These are phyloP conservation scores for Orius laevigatus DNA, from an alignment of 1,140 invertebrate species.

Conservation along the genomic window DNA sequence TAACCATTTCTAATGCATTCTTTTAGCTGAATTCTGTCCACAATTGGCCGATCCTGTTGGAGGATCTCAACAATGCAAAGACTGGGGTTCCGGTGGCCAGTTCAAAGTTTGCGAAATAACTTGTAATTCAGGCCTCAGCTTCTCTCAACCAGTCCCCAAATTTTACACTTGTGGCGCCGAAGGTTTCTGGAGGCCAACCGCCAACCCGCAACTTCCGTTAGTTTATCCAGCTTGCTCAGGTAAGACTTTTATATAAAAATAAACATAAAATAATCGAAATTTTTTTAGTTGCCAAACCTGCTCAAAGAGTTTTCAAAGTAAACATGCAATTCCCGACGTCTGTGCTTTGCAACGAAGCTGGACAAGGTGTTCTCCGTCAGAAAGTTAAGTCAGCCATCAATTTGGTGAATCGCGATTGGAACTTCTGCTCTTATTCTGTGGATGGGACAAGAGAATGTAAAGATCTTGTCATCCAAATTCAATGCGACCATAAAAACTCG, in stretches of 20 bases:
- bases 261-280: neutral
- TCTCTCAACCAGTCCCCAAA: slow-evolving; percentile 77
- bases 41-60: slow-evolving; percentile 71
- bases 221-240: slow-evolving; percentile 81
- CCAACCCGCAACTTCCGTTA: slow-evolving; percentile 55
- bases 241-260: slow-evolving; percentile 32
- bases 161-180: slow-evolving; percentile 94
- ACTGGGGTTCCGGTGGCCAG: slow-evolving; percentile 90
- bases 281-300: slow-evolving; percentile 52
- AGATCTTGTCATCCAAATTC: slow-evolving; percentile 73
- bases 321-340: slow-evolving; percentile 86
- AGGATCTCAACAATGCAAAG: slow-evolving; percentile 77
- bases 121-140: slow-evolving; percentile 70
- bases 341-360: slow-evolving; percentile 84
- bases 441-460: slow-evolving; percentile 66
- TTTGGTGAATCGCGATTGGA: slow-evolving; percentile 80
- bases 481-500: slow-evolving; percentile 61
- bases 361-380: slow-evolving; percentile 75
- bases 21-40: slow-evolving; percentile 76
- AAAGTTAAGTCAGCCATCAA: slow-evolving; percentile 76
- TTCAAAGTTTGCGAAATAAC: slow-evolving; percentile 84
- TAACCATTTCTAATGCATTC: slow-evolving; percentile 13
- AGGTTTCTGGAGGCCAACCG: slow-evolving; percentile 86
- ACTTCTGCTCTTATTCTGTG: slow-evolving; percentile 78
- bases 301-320: slow-evolving; percentile 82